phyloP scores from a whole-genome alignment of 2,888 invertebrate genomes.

The Cryptus viduatorius region DNA sequence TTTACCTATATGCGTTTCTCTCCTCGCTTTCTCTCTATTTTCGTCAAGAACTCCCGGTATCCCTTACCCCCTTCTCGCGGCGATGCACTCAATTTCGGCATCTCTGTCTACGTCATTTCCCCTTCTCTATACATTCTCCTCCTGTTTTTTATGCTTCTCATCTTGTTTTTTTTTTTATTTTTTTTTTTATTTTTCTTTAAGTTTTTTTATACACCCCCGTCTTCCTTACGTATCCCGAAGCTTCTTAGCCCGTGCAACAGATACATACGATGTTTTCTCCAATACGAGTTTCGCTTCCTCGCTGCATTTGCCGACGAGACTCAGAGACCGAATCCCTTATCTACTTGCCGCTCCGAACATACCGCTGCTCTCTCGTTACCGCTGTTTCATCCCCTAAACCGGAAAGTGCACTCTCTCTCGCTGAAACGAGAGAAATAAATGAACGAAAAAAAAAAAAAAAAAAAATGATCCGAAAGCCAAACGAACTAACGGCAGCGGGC shows the following conservation, averaged over 20 bases:
- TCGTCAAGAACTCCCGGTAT: slow-evolving; percentile 1
- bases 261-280: slow-evolving; percentile 29
- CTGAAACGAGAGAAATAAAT: slow-evolving; percentile 29
- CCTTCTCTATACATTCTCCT: not conserved
- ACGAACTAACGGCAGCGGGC: slow-evolving; percentile 52
- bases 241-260: slow-evolving; percentile 33
- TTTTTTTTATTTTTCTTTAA: not conserved
- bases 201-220: not conserved
- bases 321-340: slow-evolving; percentile 13
- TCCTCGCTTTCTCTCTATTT: slow-evolving; percentile 34
- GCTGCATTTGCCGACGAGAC: slow-evolving; percentile 35
- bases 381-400: slow-evolving; percentile 4
- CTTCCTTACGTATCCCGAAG: not conserved
- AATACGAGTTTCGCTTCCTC: slow-evolving; percentile 30
- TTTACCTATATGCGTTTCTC: slow-evolving; percentile 1
- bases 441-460: slow-evolving; percentile 30
- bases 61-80: not conserved
- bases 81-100: not conserved
- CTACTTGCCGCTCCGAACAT: slow-evolving; percentile 15
- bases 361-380: slow-evolving; percentile 6
- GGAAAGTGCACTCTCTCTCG: slow-evolving; percentile 57
- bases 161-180: not conserved
- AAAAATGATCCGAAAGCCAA: slow-evolving; percentile 20
- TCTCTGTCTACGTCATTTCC: not conserved
- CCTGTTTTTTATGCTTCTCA: slow-evolving; percentile 1